Evolutionary conservation across 2,888 invertebrate genomes (phyloP).

Genomic region (Altica lythri): DNA sequence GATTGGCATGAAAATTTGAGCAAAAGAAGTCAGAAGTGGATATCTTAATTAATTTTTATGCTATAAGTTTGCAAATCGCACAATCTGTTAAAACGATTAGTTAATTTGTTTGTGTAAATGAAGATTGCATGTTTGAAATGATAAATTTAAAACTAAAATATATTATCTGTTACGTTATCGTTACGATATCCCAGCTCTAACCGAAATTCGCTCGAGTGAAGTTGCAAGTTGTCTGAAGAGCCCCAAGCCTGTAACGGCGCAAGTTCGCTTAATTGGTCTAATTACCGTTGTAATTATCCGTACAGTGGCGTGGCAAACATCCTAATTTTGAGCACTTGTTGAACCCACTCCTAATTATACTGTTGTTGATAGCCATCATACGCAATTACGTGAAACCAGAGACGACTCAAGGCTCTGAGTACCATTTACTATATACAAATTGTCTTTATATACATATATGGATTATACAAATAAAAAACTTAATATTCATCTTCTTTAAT

Average conservation of each 20-base stretch:
- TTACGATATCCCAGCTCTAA: slow-evolving; percentile 14
- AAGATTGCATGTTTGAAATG: neutral
- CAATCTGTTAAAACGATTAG: too few relatives aligned
- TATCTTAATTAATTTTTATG: too few relatives aligned
- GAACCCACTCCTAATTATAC: slow-evolving; percentile 28
- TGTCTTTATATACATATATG: too few relatives aligned
- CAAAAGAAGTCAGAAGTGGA: too few relatives aligned
- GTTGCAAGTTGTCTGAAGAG: slow-evolving; percentile 21
- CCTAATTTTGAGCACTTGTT: slow-evolving; percentile 37
- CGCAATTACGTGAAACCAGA: slow-evolving; percentile 17
- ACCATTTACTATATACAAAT: too few relatives aligned
- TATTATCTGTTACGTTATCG: neutral
- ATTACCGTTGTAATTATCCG: slow-evolving; percentile 39
- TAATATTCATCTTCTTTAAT: too few relatives aligned
- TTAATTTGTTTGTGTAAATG: neutral
- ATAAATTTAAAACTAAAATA: neutral
- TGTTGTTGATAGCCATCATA: slow-evolving; percentile 27
- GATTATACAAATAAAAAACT: too few relatives aligned
- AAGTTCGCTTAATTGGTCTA: slow-evolving; percentile 38
- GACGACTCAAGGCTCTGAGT: slow-evolving; percentile 18
- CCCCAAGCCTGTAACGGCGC: slow-evolving; percentile 26
- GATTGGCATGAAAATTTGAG: too few relatives aligned
- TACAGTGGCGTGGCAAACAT: slow-evolving; percentile 37
- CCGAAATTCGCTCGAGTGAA: slow-evolving; percentile 8
- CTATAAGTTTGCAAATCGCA: too few relatives aligned